Evolutionary conservation across 2,797 vertebrate genomes (phyloP).

Genomic region (Coccyzus lansbergi): DNA sequence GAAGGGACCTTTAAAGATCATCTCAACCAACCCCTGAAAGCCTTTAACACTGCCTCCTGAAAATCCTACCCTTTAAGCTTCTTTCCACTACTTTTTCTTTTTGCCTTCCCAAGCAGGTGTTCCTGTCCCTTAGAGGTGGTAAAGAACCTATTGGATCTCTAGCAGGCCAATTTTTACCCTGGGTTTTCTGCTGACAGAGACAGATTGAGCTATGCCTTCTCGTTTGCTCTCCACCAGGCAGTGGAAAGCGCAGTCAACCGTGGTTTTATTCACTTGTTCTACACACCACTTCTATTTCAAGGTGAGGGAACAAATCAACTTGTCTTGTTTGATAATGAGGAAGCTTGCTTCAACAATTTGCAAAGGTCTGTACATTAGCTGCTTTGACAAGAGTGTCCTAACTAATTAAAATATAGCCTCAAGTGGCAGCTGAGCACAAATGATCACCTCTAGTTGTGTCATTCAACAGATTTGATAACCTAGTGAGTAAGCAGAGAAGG

Average conservation of each 20-base stretch:
- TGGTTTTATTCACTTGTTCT: neutral
- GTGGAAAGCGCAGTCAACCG: neutral
- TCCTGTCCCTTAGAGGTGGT: neutral
- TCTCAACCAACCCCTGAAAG: neutral
- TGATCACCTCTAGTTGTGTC: neutral
- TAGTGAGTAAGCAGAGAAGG: slow-evolving; percentile 17
- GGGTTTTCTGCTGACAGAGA: neutral
- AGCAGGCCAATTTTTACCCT: neutral
- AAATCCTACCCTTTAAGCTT: neutral
- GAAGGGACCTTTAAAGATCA: too few relatives aligned
- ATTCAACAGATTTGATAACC: slow-evolving; percentile 13
- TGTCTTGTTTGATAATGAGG: neutral
- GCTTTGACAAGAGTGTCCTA: slow-evolving; percentile 3
- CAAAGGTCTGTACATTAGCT: neutral
- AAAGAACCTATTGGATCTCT: neutral
- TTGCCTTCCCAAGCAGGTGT: neutral
- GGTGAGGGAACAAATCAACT: neutral
- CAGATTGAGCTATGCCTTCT: neutral
- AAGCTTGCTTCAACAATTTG: neutral
- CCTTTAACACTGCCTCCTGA: neutral
- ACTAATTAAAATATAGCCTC: slow-evolving; percentile 11
- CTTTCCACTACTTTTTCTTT: neutral
- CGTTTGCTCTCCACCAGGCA: neutral
- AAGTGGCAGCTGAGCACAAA: neutral
- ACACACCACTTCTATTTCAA: neutral